Base-by-base conservation (phyloP, 1,140 invertebrate genomes). In the Pogonus chalceus region DNA sequence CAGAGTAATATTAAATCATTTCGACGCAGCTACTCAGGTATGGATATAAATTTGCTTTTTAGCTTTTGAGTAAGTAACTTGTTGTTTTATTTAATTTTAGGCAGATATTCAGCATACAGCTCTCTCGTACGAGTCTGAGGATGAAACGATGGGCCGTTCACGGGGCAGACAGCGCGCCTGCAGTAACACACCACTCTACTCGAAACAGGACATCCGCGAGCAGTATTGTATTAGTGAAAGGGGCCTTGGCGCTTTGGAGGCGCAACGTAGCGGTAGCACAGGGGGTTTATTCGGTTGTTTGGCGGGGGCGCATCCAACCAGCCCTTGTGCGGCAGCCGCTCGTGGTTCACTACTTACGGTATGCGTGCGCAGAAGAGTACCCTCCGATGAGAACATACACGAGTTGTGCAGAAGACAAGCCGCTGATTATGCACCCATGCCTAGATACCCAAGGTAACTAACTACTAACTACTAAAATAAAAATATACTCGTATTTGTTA, bases 141-240 rank as follows among this genome's bases (percentile, higher is more conserved):
- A 84, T 75, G 81, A 83, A 65, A 80, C 77, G 72, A 78, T 78
- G 68, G 72, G 78, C 62, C 75, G 73, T 67, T 73, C 72, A 63
- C 68, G 72, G 69, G 68, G 74, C 73, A 71, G 71, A 76, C 65
- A 70, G 74, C 61, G 65, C 74, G 63, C 74, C 67, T 65, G 74
- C 68, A 66, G 74, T 70, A 64, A 54, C 61, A 26, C 53, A 60
- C 52, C 63, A 21, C 77, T 90, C 58, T 93, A 93, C 73, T 92
- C 89, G 21, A 85, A 90, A 62, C 88, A 92, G 70, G 90, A 92
- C 67, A 89, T 90, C 57, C 74, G 84, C 35, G 88, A 90, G 63
- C 87, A 94, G 69, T 95, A 95, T 73, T 95, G 92, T 74, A 90
- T 95, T 71, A 93, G 87, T 63, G 87, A 85, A 68, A 83, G 90